A percentile compares a stretch with the other conserved stretches of the same genome.
Evolutionary conservation across 2,113 vertebrate species (phyloP).

Genomic region (Channa argus): DNA sequence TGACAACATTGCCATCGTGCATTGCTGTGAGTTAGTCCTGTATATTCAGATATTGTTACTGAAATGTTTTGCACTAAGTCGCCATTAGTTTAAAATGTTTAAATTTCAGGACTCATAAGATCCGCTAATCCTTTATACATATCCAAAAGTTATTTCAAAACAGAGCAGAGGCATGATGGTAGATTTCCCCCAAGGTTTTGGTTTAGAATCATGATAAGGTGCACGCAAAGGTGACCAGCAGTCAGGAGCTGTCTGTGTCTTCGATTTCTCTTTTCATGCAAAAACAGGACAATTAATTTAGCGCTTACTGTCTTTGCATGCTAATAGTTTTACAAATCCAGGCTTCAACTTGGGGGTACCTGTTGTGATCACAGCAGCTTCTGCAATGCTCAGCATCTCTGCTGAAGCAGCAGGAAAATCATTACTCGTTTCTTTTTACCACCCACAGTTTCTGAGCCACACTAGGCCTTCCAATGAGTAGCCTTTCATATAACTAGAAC

Average conservation of each 20-base stretch:
- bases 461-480: constrained; percentile 4
- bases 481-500: constrained; percentile 17
- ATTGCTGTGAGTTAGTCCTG: too few relatives aligned
- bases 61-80: constrained; percentile 22
- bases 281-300: neutral
- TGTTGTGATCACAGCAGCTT: constrained; percentile 33
- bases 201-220: too few relatives aligned
- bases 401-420: constrained; percentile 29
- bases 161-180: too few relatives aligned
- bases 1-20: constrained; percentile 10
- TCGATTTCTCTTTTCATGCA: neutral
- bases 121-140: too few relatives aligned
- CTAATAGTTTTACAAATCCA: constrained; percentile 1
- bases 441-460: constrained; percentile 37
- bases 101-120: too few relatives aligned
- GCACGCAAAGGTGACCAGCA: too few relatives aligned
- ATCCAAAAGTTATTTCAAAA: too few relatives aligned
- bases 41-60: neutral
- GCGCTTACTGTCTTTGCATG: neutral
- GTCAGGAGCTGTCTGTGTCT: neutral
- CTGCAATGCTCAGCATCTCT: constrained; percentile 29
- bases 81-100: too few relatives aligned
- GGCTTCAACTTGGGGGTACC: constrained; percentile 9
- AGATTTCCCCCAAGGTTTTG: too few relatives aligned
- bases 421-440: constrained; percentile 37